Evolutionary conservation across 2,113 vertebrate genomes (phyloP).

Genomic region (Suncus etruscus): DNA sequence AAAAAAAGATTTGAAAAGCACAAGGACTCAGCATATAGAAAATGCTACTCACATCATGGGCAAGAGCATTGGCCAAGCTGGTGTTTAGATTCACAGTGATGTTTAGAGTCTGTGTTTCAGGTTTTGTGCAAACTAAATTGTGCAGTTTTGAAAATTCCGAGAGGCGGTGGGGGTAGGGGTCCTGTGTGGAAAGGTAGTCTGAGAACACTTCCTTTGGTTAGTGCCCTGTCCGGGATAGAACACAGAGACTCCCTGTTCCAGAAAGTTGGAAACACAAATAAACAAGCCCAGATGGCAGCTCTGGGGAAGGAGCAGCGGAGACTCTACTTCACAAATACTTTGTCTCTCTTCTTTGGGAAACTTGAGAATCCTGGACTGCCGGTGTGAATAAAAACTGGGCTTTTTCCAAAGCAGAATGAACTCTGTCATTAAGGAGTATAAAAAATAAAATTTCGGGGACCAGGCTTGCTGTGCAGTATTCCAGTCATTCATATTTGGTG

Average conservation of each 20-base stretch:
- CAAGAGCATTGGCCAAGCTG: not conserved
- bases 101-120: constrained; percentile 54
- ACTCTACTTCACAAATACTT: constrained; percentile 71
- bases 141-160: constrained; percentile 73
- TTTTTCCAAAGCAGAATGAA: constrained; percentile 10
- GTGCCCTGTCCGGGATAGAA: constrained; percentile 77
- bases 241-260: constrained; percentile 86
- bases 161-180: not conserved
- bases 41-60: not conserved
- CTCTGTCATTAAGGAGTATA: not conserved
- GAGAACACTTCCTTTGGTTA: constrained; percentile 82
- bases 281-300: constrained; percentile 89
- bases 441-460: constrained; percentile 10
- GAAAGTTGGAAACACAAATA: constrained; percentile 88
- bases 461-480: not conserved
- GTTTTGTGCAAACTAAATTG: constrained; percentile 60
- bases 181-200: constrained; percentile 59
- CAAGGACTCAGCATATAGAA: not conserved
- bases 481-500: constrained; percentile 32
- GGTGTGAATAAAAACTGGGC: not conserved
- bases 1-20: constrained; percentile 40
- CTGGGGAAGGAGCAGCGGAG: constrained; percentile 70
- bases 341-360: constrained; percentile 32
- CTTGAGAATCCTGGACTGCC: not conserved
- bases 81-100: not conserved